phyloP scores from a whole-genome alignment of 2,888 invertebrate species.

The Palloptera scutellata region DNA sequence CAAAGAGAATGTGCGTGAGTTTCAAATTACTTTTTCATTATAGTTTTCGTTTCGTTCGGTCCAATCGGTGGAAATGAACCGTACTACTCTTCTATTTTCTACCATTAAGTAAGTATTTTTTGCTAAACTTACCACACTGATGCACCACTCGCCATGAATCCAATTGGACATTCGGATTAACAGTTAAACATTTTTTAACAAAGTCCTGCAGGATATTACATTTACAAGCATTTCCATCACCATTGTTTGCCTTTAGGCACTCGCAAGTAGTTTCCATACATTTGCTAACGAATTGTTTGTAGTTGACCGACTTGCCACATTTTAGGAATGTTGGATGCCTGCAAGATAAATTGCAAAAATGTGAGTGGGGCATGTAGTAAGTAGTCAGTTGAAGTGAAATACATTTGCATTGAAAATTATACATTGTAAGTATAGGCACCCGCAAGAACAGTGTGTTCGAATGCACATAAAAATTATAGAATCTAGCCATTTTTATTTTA shows the following conservation, averaged over 20 bases:
- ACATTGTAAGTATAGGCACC: conserved; percentile 13
- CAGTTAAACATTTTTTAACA: conserved; percentile 77
- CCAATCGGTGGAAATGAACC: neutral
- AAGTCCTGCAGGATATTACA: conserved; percentile 76
- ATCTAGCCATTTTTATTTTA: no score
- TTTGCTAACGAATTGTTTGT: conserved; percentile 74
- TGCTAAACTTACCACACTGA: conserved; percentile 67
- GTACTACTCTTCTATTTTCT: neutral
- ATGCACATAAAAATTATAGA: conserved; percentile 11
- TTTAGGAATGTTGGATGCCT: conserved; percentile 72
- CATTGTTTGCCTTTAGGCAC: conserved; percentile 71
- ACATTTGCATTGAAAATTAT: conserved; percentile 19
- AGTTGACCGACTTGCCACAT: conserved; percentile 72
- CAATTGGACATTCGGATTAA: conserved; percentile 71
- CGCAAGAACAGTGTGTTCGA: conserved; percentile 21
- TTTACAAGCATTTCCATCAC: conserved; percentile 68
- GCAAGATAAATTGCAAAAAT: conserved; percentile 25
- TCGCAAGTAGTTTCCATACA: conserved; percentile 81
- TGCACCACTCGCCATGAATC: conserved; percentile 75
- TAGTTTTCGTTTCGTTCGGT: neutral
- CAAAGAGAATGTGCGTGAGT: neutral
- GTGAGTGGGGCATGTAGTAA: neutral
- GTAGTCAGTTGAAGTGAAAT: conserved; percentile 13
- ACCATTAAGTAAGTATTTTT: neutral
- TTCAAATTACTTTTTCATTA: neutral